These are phyloP conservation scores for Sminthurides aquaticus DNA, from an alignment of 2,888 invertebrate species.

Conservation along the genomic window DNA sequence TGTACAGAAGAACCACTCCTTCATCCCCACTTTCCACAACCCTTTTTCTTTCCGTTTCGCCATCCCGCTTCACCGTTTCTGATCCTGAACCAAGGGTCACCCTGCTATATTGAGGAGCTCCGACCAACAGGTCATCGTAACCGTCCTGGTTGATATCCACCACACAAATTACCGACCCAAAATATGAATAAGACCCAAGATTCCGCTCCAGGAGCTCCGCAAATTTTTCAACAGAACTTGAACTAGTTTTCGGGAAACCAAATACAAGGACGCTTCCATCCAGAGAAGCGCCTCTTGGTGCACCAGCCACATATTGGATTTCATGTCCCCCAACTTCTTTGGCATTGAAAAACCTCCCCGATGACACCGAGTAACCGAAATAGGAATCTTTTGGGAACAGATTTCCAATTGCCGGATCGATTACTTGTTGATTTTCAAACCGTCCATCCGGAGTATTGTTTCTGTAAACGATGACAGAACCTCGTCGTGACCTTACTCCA, in stretches of 20 bases:
- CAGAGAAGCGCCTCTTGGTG: constrained; percentile 50
- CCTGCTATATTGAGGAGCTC: constrained; percentile 58
- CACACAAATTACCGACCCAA: constrained; percentile 56
- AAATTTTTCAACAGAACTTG: too few relatives aligned
- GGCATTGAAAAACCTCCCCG: constrained; percentile 37
- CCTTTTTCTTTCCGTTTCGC: constrained; percentile 24
- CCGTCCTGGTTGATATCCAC: constrained; percentile 59
- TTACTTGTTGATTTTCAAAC: background rate
- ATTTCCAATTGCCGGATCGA: constrained; percentile 1
- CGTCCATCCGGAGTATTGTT: constrained; percentile 10
- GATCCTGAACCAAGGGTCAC: too few relatives aligned
- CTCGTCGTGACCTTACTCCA: constrained; percentile 54
- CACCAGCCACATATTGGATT: constrained; percentile 49
- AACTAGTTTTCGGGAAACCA: constrained; percentile 41
- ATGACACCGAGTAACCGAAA: constrained; percentile 39
- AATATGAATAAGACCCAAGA: constrained; percentile 49
- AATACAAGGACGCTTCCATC: constrained; percentile 31
- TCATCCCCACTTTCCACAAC: constrained; percentile 28
- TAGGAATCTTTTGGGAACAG: too few relatives aligned
- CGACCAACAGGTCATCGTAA: constrained; percentile 58
- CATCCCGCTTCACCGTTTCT: too few relatives aligned
- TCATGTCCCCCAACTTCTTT: constrained; percentile 46
- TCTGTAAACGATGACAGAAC: constrained; percentile 26
- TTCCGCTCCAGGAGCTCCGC: constrained; percentile 15
- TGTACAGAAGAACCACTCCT: constrained; percentile 32